A percentile compares a stretch with the other conserved stretches of the same genome.
Conservation (phyloP, 2,797 vertebrate species). For the Hydrophis major region DNA sequence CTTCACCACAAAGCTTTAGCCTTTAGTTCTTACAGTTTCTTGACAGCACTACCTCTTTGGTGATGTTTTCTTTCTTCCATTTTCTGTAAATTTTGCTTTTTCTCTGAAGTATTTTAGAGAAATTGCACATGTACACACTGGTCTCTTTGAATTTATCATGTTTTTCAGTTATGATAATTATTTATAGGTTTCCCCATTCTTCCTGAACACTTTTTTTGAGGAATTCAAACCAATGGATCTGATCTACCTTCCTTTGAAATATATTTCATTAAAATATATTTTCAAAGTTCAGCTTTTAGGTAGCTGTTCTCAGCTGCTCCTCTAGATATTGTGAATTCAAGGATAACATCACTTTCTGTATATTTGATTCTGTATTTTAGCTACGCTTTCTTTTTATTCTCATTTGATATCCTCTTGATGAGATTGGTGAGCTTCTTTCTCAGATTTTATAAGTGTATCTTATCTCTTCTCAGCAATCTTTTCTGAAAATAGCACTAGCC, state of each 20-base stretch:
- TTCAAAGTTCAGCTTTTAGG: background rate
- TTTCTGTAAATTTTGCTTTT: background rate
- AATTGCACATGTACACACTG: background rate
- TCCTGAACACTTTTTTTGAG: background rate
- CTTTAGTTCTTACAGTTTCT: background rate
- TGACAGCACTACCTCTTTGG: background rate
- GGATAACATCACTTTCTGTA: background rate
- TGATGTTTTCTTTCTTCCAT: background rate
- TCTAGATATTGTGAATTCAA: background rate
- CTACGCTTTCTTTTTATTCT: background rate
- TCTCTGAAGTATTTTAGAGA: background rate
- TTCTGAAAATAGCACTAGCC: background rate
- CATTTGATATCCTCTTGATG: background rate
- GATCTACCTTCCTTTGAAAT: background rate
- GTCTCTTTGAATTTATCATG: background rate
- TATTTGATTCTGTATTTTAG: background rate
- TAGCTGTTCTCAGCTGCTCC: background rate
- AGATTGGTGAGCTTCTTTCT: background rate
- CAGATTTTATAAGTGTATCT: background rate
- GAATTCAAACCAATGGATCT: background rate
- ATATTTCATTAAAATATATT: background rate
- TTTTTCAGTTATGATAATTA: background rate
- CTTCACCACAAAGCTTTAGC: background rate
- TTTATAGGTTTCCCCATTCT: background rate
- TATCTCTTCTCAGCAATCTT: background rate